Percentiles rank a stretch among this genome's conserved stretches.
phyloP scores from a whole-genome alignment of 1,140 invertebrate species.

The Drosophila eugracilis region DNA sequence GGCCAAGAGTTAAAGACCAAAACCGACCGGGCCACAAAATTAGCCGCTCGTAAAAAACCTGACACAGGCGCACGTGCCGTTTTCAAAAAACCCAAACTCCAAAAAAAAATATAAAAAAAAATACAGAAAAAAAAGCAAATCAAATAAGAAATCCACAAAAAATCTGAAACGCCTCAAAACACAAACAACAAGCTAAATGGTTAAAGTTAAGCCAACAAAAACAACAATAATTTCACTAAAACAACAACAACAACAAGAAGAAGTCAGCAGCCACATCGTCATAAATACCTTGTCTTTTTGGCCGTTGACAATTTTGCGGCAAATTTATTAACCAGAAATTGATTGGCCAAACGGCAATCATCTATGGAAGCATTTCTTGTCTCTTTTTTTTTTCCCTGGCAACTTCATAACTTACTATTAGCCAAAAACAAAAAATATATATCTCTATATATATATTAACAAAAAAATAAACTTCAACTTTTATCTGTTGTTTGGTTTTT shows the following conservation, averaged over 20 bases:
- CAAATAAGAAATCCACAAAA: too few relatives aligned
- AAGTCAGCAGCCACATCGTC: conserved; percentile 53
- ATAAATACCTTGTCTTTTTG: conserved; percentile 76
- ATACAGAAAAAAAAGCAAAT: conserved; percentile 29
- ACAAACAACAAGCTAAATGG: conserved; percentile 29
- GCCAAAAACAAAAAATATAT: conserved; percentile 46
- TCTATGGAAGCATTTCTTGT: conserved; percentile 51
- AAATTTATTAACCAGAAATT: conserved; percentile 83
- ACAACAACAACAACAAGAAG: conserved; percentile 39
- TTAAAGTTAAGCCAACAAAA: conserved; percentile 45
- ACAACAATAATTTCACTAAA: conserved; percentile 77
- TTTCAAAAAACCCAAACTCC: conserved; percentile 70
- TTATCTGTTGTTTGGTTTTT: conserved; percentile 36
- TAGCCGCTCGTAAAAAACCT: conserved; percentile 80
- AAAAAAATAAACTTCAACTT: conserved; percentile 46
- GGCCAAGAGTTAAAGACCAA: conserved; percentile 47
- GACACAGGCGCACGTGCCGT: conserved; percentile 82
- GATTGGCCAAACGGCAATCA: conserved; percentile 79
- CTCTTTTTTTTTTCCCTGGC: conserved; percentile 18
- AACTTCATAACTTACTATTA: conserved; percentile 81
- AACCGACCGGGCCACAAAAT: conserved; percentile 60
- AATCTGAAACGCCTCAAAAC: conserved; percentile 55
- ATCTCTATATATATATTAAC: too few relatives aligned
- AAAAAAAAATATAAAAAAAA: conserved; percentile 63
- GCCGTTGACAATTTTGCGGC: conserved; percentile 66